These are phyloP conservation scores for Dryadula phaetusa DNA, from an alignment of 2,888 invertebrate species.

Conservation along the genomic window DNA sequence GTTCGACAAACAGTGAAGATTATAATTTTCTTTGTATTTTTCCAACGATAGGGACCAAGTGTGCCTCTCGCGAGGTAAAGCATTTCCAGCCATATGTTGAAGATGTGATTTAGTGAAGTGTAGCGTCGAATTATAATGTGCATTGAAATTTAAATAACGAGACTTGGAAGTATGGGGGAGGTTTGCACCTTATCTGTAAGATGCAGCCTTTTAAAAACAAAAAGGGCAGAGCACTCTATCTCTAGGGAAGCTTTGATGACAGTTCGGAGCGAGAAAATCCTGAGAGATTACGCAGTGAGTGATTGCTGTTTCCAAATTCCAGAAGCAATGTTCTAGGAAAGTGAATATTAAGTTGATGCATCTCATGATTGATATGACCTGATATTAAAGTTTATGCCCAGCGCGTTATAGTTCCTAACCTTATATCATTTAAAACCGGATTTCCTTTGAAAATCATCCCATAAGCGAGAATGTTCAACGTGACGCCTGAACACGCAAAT, in stretches of 20 bases:
- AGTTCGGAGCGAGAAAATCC: slow-evolving; percentile 66
- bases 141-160: slow-evolving; percentile 50
- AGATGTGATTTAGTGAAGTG: slow-evolving; percentile 40
- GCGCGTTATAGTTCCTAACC: slow-evolving; percentile 50
- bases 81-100: slow-evolving; percentile 38
- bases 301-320: slow-evolving; percentile 79
- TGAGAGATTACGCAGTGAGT: slow-evolving; percentile 82
- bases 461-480: slow-evolving; percentile 64
- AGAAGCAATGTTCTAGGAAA: slow-evolving; percentile 64
- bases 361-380: slow-evolving; percentile 68
- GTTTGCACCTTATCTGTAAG: slow-evolving; percentile 66
- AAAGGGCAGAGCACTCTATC: slow-evolving; percentile 64
- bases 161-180: slow-evolving; percentile 54
- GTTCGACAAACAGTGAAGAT: slow-evolving; percentile 64
- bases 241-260: slow-evolving; percentile 54
- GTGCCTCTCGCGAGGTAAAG: slow-evolving; percentile 35
- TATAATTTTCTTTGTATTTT: slow-evolving; percentile 69
- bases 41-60: slow-evolving; percentile 41
- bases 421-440: slow-evolving; percentile 50
- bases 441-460: slow-evolving; percentile 47
- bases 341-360: slow-evolving; percentile 71
- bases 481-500: slow-evolving; percentile 67
- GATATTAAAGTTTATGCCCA: slow-evolving; percentile 44
- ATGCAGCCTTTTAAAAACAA: slow-evolving; percentile 73
- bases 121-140: slow-evolving; percentile 55